A percentile compares a stretch with the other conserved stretches of the same genome.
Evolutionary conservation across 2,888 invertebrate species (phyloP).

Genomic region (Baronia brevicornis): DNA sequence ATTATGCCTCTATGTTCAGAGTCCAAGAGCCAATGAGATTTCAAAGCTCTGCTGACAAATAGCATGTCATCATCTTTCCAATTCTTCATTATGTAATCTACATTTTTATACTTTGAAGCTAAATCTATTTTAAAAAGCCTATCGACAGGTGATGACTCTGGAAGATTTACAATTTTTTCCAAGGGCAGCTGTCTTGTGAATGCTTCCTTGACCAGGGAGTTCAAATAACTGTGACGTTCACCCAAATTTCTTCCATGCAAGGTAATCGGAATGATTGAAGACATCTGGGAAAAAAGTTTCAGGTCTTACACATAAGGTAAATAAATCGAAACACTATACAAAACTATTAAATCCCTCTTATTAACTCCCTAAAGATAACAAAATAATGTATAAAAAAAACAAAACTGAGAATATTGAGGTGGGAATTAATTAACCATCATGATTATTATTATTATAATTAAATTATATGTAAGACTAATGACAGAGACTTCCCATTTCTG

Average conservation of each 20-base stretch:
- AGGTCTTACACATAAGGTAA: no score
- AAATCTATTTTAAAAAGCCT: constrained; percentile 50
- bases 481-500: no score
- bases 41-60: constrained; percentile 47
- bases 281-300: constrained; percentile 33
- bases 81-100: constrained; percentile 38
- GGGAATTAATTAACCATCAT: no score
- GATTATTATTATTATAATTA: no score
- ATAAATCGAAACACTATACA: no score
- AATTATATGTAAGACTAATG: no score
- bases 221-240: constrained; percentile 36
- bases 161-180: constrained; percentile 19
- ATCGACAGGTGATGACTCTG: constrained; percentile 38
- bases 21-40: constrained; percentile 42
- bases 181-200: constrained; percentile 18
- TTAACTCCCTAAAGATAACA: no score
- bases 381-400: no score
- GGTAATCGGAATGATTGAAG: constrained; percentile 25
- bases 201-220: constrained; percentile 30
- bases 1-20: constrained; percentile 31
- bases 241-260: constrained; percentile 38
- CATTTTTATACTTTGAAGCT: constrained; percentile 36
- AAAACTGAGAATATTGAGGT: no score
- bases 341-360: no score
- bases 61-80: constrained; percentile 49